Conservation (phyloP, 2,888 invertebrate species). For the Polydrusus tereticollis region DNA sequence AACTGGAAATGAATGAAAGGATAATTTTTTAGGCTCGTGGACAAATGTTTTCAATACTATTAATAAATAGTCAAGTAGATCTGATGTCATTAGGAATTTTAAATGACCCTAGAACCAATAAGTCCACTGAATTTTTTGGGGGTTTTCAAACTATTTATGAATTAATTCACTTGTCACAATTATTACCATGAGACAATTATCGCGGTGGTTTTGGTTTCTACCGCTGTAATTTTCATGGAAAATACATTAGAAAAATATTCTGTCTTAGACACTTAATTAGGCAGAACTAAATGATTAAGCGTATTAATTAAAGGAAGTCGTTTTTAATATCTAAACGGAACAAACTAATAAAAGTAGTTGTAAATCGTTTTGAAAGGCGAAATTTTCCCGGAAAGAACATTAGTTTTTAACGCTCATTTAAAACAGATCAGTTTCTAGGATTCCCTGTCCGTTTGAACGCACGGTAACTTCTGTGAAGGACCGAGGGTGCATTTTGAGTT, state of each 20-base stretch:
- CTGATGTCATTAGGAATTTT: not conserved
- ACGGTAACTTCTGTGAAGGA: not conserved
- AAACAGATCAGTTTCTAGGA: not conserved
- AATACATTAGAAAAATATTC: no score
- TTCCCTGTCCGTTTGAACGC: not conserved
- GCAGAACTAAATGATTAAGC: no score
- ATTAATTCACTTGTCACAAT: no score
- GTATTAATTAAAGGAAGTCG: no score
- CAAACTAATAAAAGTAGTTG: not conserved
- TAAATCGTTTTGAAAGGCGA: not conserved
- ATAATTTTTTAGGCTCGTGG: conserved; percentile 30
- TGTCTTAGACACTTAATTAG: no score
- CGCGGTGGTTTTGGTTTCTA: no score
- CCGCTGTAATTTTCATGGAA: no score
- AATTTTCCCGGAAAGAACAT: not conserved
- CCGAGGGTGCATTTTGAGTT: not conserved
- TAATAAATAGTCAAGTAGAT: not conserved
- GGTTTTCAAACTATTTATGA: no score
- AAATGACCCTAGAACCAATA: no score
- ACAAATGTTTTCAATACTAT: not conserved
- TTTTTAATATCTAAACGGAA: no score
- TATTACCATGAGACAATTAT: no score
- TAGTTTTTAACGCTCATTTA: not conserved
- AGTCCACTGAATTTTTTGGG: no score
- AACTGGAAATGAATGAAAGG: conserved; percentile 48